Evolutionary conservation across 2,113 vertebrate species (phyloP).

Genomic region (Boulengeromyrus knoepffleri): DNA sequence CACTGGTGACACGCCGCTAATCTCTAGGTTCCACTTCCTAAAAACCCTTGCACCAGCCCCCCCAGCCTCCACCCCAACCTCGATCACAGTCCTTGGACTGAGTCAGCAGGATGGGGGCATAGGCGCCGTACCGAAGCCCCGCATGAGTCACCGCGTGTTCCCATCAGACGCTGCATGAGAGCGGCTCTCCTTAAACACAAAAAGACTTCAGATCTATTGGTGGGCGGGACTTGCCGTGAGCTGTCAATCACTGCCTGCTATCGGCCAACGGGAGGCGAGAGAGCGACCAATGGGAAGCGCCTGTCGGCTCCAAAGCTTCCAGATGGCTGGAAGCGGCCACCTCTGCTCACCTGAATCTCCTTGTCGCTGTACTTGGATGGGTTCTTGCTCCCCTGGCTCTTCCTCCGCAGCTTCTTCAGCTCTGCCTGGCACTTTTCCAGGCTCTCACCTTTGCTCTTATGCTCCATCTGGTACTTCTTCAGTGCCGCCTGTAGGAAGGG

Average conservation of each 20-base stretch:
- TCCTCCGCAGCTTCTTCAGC: constrained; percentile 94
- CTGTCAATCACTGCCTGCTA: background rate
- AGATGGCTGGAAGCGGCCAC: background rate
- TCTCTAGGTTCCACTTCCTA: background rate
- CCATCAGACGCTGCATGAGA: background rate
- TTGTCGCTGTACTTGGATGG: constrained; percentile 96
- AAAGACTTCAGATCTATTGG: background rate
- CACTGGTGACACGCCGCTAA: background rate
- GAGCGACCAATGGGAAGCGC: background rate
- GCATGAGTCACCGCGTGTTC: background rate
- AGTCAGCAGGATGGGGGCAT: background rate
- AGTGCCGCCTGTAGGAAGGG: constrained; percentile 73
- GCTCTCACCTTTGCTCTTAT: constrained; percentile 86
- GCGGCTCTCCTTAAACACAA: background rate
- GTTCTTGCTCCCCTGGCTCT: constrained; percentile 98
- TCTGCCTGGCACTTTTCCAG: constrained; percentile 93
- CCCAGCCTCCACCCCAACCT: background rate
- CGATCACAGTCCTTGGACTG: background rate
- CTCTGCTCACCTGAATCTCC: constrained; percentile 88
- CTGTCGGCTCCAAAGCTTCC: background rate
- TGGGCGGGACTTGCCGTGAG: background rate
- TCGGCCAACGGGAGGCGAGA: background rate
- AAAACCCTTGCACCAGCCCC: background rate
- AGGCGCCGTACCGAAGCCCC: background rate
- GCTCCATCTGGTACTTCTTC: constrained; percentile 95